phyloP scores from a whole-genome alignment of 1,140 invertebrate species.

The Drosophila chauvacae region DNA sequence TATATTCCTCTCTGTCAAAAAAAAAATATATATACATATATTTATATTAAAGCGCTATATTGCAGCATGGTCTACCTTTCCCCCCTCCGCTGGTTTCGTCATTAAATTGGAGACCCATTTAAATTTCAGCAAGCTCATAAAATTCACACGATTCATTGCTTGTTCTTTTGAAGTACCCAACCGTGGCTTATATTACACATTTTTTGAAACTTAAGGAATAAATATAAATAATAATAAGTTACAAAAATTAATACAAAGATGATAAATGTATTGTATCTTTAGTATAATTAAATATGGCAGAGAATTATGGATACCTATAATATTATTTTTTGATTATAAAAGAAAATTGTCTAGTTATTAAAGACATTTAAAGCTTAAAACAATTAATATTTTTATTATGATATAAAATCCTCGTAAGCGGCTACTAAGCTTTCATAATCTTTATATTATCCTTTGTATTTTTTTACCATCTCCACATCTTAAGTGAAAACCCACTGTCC shows the following conservation, averaged over 20 bases:
- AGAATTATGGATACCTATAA: neutral
- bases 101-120: slow-evolving; percentile 67
- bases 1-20: slow-evolving; percentile 1
- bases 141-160: slow-evolving; percentile 57
- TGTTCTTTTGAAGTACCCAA: slow-evolving; percentile 8
- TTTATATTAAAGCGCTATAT: neutral
- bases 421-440: no score
- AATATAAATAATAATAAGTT: neutral
- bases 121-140: slow-evolving; percentile 61
- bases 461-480: neutral
- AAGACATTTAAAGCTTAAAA: no score
- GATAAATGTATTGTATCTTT: neutral
- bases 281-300: neutral
- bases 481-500: slow-evolving; percentile 17
- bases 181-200: slow-evolving; percentile 16
- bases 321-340: neutral
- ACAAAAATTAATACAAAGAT: neutral
- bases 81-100: slow-evolving; percentile 31
- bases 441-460: neutral
- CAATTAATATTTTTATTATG: neutral
- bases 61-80: neutral
- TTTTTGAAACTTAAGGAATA: neutral
- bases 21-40: slow-evolving; percentile 6
- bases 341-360: no score
- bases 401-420: no score